phyloP scores from a whole-genome alignment of 2,113 vertebrate genomes.

The Plecotus auritus region DNA sequence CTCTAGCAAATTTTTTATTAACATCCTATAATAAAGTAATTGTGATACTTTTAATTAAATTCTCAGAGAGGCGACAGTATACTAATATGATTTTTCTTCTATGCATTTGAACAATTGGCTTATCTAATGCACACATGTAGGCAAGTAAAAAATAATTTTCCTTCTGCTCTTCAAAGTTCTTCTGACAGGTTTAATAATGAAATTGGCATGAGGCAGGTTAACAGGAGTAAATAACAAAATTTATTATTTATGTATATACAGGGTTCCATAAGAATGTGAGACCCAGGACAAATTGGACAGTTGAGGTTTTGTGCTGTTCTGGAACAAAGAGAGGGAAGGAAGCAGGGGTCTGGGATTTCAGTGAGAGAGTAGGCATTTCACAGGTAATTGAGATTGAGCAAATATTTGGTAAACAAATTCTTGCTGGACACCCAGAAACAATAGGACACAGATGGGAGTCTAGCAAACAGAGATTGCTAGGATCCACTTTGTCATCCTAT shows the following conservation, averaged over 20 bases:
- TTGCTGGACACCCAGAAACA: background rate
- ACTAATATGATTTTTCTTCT: background rate
- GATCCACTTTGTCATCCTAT: background rate
- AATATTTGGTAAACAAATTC: background rate
- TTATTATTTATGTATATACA: background rate
- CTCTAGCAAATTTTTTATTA: constrained; percentile 46
- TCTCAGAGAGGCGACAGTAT: background rate
- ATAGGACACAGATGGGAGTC: background rate
- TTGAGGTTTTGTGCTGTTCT: no score
- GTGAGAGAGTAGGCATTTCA: background rate
- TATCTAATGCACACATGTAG: background rate
- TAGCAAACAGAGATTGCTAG: background rate
- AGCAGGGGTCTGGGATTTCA: background rate
- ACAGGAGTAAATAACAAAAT: background rate
- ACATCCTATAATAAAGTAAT: constrained; percentile 35
- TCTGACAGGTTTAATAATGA: background rate
- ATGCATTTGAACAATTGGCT: background rate
- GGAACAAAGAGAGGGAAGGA: background rate
- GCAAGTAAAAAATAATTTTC: background rate
- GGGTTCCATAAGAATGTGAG: background rate
- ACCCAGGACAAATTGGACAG: background rate
- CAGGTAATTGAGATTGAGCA: background rate
- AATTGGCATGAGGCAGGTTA: background rate
- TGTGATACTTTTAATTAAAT: constrained; percentile 49
- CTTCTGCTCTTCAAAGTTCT: background rate